These are phyloP conservation scores for Orussus abietinus DNA, from an alignment of 1,140 invertebrate species.

Conservation along the genomic window DNA sequence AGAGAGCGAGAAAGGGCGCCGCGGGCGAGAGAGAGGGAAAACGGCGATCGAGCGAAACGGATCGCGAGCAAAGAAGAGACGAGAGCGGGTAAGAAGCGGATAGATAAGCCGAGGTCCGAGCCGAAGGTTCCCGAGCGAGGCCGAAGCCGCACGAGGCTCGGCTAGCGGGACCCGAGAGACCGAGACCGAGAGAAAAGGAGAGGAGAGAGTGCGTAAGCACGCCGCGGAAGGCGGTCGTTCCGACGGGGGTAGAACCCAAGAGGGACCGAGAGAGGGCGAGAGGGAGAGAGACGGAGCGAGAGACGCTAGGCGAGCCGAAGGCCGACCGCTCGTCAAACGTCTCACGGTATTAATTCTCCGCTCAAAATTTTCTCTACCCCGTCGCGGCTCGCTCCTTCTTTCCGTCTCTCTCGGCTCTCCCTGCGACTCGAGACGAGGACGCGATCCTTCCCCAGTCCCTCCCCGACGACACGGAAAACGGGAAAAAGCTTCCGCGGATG, in stretches of 20 bases:
- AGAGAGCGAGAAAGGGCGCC: no score
- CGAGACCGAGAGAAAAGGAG: slow-evolving; percentile 3
- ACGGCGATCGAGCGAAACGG: background rate
- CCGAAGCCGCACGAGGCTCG: background rate
- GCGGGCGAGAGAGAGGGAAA: slow-evolving; percentile 1
- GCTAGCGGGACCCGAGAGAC: background rate
- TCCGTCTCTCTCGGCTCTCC: slow-evolving; percentile 14
- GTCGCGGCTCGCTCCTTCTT: no score
- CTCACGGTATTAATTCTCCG: slow-evolving; percentile 23
- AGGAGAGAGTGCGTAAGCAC: slow-evolving; percentile 7
- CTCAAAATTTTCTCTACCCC: slow-evolving; percentile 31
- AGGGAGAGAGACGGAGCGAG: slow-evolving; percentile 12
- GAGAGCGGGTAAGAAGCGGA: no score
- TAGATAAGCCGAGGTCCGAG: no score
- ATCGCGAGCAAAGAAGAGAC: background rate
- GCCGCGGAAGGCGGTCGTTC: no score
- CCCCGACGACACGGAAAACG: background rate
- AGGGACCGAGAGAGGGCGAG: slow-evolving; percentile 17
- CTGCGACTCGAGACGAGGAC: slow-evolving; percentile 3
- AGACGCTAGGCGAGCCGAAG: slow-evolving; percentile 15
- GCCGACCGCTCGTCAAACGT: slow-evolving; percentile 32
- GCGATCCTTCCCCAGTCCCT: background rate
- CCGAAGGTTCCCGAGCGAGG: no score
- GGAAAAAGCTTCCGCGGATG: background rate
- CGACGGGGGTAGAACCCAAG: slow-evolving; percentile 8